Conservation (phyloP, 2,797 vertebrate species). For the Sternarchorhynchus goeldii region DNA sequence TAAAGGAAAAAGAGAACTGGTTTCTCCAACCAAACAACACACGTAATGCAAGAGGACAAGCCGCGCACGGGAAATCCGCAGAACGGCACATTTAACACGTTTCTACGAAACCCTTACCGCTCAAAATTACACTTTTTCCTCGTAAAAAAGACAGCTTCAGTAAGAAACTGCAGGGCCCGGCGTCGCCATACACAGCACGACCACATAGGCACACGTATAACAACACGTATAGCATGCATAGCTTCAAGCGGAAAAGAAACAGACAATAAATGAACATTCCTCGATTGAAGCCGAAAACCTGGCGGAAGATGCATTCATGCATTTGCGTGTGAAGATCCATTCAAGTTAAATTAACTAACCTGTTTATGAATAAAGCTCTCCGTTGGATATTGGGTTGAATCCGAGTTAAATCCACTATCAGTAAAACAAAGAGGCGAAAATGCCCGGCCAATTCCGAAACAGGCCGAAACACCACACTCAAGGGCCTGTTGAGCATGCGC, state of each 20-base stretch:
- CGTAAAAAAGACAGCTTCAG: conserved; percentile 61
- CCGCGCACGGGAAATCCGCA: conserved; percentile 46
- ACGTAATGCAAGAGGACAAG: conserved; percentile 56
- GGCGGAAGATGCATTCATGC: conserved; percentile 46
- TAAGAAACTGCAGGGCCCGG: conserved; percentile 77
- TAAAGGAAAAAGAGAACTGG: conserved; percentile 58
- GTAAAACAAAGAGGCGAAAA: conserved; percentile 99
- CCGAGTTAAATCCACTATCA: conserved; percentile 83
- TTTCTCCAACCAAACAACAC: conserved; percentile 58
- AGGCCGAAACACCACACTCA: conserved; percentile 82
- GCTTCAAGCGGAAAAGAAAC: conserved; percentile 70
- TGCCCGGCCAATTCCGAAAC: conserved; percentile 88
- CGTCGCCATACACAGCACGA: conserved; percentile 70
- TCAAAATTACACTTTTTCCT: conserved; percentile 62
- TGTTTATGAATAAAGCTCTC: conserved; percentile 70
- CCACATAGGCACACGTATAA: conserved; percentile 59
- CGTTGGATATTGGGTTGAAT: conserved; percentile 74
- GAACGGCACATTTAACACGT: conserved; percentile 57
- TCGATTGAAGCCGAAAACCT: conserved; percentile 60
- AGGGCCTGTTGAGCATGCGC: conserved; percentile 81
- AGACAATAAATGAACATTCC: conserved; percentile 62
- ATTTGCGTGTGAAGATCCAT: conserved; percentile 25
- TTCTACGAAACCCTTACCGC: conserved; percentile 46
- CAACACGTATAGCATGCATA: conserved; percentile 76
- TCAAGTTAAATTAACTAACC: conserved; percentile 70